Base-by-base conservation (phyloP, 2,888 invertebrate species). In the Hymenopus coronatus region DNA sequence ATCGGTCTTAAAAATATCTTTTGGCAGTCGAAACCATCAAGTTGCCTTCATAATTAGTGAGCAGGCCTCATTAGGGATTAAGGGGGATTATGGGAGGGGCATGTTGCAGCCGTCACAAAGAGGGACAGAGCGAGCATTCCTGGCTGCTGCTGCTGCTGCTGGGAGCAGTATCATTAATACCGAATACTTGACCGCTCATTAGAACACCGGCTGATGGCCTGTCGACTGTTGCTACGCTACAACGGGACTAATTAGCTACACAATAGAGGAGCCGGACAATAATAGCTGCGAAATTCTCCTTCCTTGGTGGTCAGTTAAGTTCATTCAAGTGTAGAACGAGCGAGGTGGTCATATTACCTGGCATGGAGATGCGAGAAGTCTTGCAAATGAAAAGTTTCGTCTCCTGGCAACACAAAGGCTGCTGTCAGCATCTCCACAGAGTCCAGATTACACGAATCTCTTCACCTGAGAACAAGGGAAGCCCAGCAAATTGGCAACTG, bases 101-200 rank as follows among this genome's bases (percentile, higher is more conserved):
- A 70, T 70, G 54, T 20, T 70, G 54, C 83, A 83, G 27, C 33
- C 15, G 40, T 27, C 40, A 85, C 27, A 33, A 46, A 85, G 85
- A 40, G 85, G 85, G 84, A 84, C 84, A 30, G 28, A 83, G 82
- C 6, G 82, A 82, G 83, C 28, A 83, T 83, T 28, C 83, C 28
- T 15, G 28, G 28, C 28, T 83, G 28, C 28, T 82, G 82, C 82
- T 12, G 25, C 12, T 25, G 15, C 20, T 12, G 25, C 28, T 28
- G 83, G 9, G 27, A 30, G 40, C 30, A n/a, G 33, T 46, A 40
- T 27, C 85, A 85, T 85, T 85, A 46, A 85, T 54, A 85, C 33
- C 33, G 33, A 46, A 87, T 87, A 87, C 93, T 92, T 93, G 92
- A 92, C 93, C 91, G 90, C 91, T 91, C 91, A 91, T 88, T 88